These are phyloP conservation scores for Tanytarsus gracilentus DNA, from an alignment of 2,888 invertebrate species.

Conservation along the genomic window DNA sequence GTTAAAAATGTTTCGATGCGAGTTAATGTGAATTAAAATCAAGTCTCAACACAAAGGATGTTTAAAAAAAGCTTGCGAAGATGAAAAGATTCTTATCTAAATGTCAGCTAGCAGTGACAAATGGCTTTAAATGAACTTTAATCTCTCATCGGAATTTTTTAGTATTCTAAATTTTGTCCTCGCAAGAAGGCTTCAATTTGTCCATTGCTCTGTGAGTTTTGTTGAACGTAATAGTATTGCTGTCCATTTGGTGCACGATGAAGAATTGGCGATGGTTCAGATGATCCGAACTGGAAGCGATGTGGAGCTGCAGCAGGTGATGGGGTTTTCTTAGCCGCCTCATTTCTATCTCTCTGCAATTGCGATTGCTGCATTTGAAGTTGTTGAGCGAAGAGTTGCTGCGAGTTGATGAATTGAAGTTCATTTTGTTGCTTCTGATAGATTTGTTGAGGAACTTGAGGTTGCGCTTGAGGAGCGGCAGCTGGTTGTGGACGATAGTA, in stretches of 20 bases:
- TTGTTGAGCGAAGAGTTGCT: constrained; percentile 56
- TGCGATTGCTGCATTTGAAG: constrained; percentile 60
- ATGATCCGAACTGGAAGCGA: constrained; percentile 40
- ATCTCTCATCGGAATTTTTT: constrained; percentile 35
- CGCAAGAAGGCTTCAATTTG: constrained; percentile 74
- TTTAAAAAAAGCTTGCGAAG: not conserved
- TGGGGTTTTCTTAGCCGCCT: constrained; percentile 42
- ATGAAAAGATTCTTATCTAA: no score
- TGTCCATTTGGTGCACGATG: constrained; percentile 31
- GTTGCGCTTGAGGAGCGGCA: not conserved
- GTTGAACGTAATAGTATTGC: constrained; percentile 53
- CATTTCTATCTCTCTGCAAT: constrained; percentile 49
- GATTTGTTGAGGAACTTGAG: constrained; percentile 31
- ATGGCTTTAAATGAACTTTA: constrained; percentile 13
- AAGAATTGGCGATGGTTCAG: constrained; percentile 34
- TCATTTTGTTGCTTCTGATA: constrained; percentile 56
- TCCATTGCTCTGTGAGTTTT: constrained; percentile 50
- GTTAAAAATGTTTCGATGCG: no score
- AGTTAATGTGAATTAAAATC: no score
- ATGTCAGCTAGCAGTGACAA: not conserved
- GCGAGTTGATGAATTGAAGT: constrained; percentile 52
- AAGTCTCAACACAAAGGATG: not conserved
- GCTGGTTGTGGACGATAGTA: not conserved
- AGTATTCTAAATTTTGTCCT: constrained; percentile 59
- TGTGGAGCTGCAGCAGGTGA: constrained; percentile 38